Evolutionary conservation across 2,888 invertebrate genomes (phyloP), one percentile per base, ranked within the genome.

Genomic region (Celastrina argiolus): DNA sequence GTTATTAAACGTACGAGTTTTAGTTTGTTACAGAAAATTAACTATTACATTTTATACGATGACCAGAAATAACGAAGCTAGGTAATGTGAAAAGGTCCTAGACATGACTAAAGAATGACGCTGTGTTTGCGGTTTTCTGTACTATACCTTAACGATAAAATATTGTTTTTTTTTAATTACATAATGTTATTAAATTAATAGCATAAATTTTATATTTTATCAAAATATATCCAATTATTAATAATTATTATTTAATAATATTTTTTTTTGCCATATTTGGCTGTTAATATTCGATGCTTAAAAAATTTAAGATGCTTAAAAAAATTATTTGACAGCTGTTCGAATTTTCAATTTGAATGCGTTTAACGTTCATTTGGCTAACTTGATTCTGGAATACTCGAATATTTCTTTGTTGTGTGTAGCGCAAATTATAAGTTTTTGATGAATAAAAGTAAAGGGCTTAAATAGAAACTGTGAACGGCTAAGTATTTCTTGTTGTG

Each of bases 271-370:
- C n/a, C n/a, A 2, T 2, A n/a, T 41, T 41, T 41, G 41, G 7
- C 16, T 7, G 16, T 42, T 16, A 7, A 51, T 6, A 31, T 1
- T 31, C 6, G 6, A 0, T 12, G 14, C n/a, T 12, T 34, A 18
- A 39, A 14, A 39, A 61, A 0, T 31, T 31, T 31, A 6, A 7
- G 5, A 6, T 4, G 31, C 31, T 6, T 31, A 61, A 36, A 34
- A 31, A 36, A 31, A 0, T 18, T 1, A 22, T 14, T 36, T 65
- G 12, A n/a, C 39, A 63, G 34, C 69, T 69, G 61, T 85, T 85
- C 78, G 76, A 85, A 84, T 79, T 84, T 84, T 78, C 70, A 81
- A 81, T 78, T 80, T 76, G 61, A 61, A 61, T 61, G 14, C 81
- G 81, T 7, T 77, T 84, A 84, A 84, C 84, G 84, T 76, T 79